Base-by-base conservation (phyloP, 2,113 vertebrate genomes). In the Labrus mixtus region DNA sequence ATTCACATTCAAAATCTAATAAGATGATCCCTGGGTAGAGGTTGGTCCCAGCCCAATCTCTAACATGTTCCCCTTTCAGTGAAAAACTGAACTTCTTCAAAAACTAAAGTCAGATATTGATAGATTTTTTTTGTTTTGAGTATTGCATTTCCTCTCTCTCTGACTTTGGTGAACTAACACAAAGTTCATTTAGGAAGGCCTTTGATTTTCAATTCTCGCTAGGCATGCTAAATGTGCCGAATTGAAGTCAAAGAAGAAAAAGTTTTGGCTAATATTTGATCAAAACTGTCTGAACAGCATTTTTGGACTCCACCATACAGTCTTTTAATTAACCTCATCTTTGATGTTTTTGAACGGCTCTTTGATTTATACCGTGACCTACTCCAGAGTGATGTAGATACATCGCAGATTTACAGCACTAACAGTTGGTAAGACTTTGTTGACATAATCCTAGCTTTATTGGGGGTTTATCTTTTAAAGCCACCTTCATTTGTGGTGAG, bases 311-410 rank as follows among this genome's bases (percentile, higher is more conserved):
- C 29, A 33, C 29, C 29, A 33, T 33, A 6, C 29, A 33, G 29
- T 33, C 4, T 6, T 71, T 46, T 61, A 43, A 56, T 67, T 33
- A 33, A 33, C 25, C 25, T 25, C 29, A 6, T 33, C 29, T 33
- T 33, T 33, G 29, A 33, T 33, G 29, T 33, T 33, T 33, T 1
- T 33, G 8, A 63, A 20, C 57, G 3, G 53, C 53, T 57, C 15
- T 66, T 54, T 68, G 20, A 75, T 84, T 87, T 67, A 57, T 68
- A 48, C 50, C 65, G 69, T 61, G 63, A 85, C 72, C 70, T 75
- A 54, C 45, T 45, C 33, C 36, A 9, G 23, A 36, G 54, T 29
- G 69, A 36, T 50, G 46, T 43, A 60, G 66, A 73, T 22, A 67
- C 53, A 1, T 36, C 48, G 23, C 53, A 79, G 78, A 85, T 70